Conservation (phyloP, 1,140 invertebrate species). For the Pseudobourletiella spinata region DNA sequence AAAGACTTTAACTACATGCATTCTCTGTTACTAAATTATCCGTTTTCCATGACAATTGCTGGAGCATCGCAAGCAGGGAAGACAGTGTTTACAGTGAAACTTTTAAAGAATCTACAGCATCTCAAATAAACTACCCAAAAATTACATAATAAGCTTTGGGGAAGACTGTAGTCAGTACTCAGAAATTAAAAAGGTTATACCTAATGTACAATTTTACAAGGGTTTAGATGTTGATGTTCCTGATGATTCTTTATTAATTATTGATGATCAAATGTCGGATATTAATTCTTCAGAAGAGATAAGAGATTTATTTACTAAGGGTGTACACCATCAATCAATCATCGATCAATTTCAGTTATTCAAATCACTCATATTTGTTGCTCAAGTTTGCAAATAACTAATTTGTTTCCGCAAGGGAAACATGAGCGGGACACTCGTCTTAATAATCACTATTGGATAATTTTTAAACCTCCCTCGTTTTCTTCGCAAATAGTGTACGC, state of each 20-base stretch:
- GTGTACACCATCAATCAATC: neutral
- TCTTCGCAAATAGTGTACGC: neutral
- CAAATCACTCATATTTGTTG: too few relatives aligned
- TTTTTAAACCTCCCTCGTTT: neutral
- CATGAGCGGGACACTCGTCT: neutral
- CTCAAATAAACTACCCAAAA: neutral
- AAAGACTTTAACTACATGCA: too few relatives aligned
- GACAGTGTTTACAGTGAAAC: neutral
- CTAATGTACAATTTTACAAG: neutral
- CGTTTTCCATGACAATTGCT: slow-evolving; percentile 2
- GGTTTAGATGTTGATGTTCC: slow-evolving; percentile 9
- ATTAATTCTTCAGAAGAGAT: neutral
- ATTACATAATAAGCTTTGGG: neutral
- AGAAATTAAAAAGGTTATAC: neutral
- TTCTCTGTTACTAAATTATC: neutral
- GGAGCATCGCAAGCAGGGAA: slow-evolving; percentile 1
- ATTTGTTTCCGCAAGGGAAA: neutral
- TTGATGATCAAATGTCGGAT: neutral
- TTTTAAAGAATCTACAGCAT: neutral
- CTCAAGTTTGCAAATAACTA: neutral
- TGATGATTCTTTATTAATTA: neutral
- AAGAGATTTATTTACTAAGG: neutral
- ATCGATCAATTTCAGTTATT: too few relatives aligned
- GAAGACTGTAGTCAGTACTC: neutral
- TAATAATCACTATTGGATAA: neutral